Base-by-base conservation (phyloP, 2,888 invertebrate genomes). In the Apocheima hispidaria region DNA sequence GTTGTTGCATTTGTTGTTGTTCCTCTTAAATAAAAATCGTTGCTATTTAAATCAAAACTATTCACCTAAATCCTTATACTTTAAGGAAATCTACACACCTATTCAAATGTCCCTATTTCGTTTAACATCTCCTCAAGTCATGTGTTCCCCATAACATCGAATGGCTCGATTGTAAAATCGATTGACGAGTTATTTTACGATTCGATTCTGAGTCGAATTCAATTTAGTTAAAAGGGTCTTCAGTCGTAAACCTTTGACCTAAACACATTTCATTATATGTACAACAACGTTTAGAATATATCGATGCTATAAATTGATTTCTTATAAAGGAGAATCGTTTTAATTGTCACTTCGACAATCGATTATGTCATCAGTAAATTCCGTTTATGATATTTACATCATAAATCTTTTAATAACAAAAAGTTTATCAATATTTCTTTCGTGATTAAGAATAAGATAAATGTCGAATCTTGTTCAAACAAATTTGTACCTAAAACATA, bases 181-280 rank as follows among this genome's bases (percentile, higher is more conserved):
- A 73, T 77, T 77, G 78, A 82, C 80, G 81, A 79, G 75, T 75
- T 83, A 75, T 82, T 91, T 92, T 90, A 92, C 87, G 92, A 89
- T 64, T 79, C 77, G 79, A 88, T 87, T 87, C 74, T 78, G 75
- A 83, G 77, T 79, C 82, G 72, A 84, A 89, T 92, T 91, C 92
- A 91, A 92, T 92, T 92, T 88, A 84, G 83, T 90, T 85, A 78
- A 84, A 77, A 81, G 81, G 80, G 75, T 79, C 78, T 75, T 79
- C 71, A 66, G 69, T 82, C 82, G 82, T 90, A 90, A 90, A 90
- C 90, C 85, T 86, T 83, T 89, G 88, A 89, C 89, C 87, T 79
- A 71, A 78, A 75, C 79, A 77, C 73, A 74, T 77, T 76, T 78
- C 73, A 79, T 82, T 75, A 77, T 73, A 64, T 65, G 65, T 66